These are phyloP conservation scores for Monopis laevigella DNA, from an alignment of 2,888 invertebrate species.

Conservation along the genomic window DNA sequence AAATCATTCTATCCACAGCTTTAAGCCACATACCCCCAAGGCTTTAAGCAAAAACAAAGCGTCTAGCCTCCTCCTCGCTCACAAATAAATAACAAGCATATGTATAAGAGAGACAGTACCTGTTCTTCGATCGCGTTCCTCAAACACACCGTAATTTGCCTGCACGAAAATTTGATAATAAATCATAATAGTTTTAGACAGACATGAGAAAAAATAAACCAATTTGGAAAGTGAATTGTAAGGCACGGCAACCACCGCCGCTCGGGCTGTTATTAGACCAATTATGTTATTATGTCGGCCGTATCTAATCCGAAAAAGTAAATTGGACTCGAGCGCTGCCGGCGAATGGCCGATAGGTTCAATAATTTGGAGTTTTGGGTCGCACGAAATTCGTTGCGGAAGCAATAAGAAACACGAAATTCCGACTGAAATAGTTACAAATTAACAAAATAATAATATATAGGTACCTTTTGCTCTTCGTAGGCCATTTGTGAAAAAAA, in stretches of 20 bases:
- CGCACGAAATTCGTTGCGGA: constrained; percentile 67
- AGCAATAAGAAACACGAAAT: constrained; percentile 66
- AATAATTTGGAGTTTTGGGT: constrained; percentile 61
- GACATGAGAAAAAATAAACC: constrained; percentile 60
- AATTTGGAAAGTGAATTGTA: constrained; percentile 68
- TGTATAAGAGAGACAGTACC: constrained; percentile 40
- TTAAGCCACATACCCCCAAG: constrained; percentile 41
- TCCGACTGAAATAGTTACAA: constrained; percentile 44
- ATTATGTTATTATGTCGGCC: constrained; percentile 67
- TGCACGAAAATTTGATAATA: constrained; percentile 66
- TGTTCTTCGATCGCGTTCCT: constrained; percentile 30
- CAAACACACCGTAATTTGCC: constrained; percentile 60
- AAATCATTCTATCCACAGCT: constrained; percentile 51
- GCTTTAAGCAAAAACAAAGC: constrained; percentile 49
- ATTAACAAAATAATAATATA: constrained; percentile 42
- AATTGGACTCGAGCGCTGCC: constrained; percentile 65
- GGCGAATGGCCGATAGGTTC: constrained; percentile 62
- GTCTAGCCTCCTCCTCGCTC: constrained; percentile 39
- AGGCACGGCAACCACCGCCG: constrained; percentile 53
- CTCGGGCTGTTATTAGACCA: constrained; percentile 62
- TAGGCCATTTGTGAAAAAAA: neutral
- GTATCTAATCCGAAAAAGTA: constrained; percentile 67
- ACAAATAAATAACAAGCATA: constrained; percentile 22
- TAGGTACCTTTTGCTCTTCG: constrained; percentile 12
- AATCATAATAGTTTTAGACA: constrained; percentile 67